Evolutionary conservation across 2,888 invertebrate genomes (phyloP).

Genomic region (Auanema freiburgensis): DNA sequence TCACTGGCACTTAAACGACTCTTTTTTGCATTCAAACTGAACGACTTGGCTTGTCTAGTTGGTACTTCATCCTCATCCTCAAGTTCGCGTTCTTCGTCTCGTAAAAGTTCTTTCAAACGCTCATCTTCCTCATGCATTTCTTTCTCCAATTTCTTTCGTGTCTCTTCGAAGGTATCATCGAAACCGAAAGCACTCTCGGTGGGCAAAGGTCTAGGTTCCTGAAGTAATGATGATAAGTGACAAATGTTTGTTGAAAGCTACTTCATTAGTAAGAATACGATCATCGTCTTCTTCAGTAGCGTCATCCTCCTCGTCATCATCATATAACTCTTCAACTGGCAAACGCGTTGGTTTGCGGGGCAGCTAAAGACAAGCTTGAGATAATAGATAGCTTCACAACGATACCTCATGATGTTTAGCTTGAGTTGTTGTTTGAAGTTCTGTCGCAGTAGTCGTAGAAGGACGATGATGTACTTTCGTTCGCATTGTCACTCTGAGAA

Average conservation of each 20-base stretch:
- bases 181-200: conserved; percentile 8
- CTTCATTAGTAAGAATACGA: not conserved
- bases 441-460: no score
- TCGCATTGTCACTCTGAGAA: no score
- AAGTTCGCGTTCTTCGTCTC: conserved; percentile 36
- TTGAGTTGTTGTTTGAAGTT: no score
- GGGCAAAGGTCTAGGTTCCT: not conserved
- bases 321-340: not conserved
- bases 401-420: no score
- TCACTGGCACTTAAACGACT: conserved; percentile 1
- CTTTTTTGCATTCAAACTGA: not conserved
- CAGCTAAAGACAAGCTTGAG: no score
- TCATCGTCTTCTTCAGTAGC: conserved; percentile 19
- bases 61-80: conserved; percentile 22
- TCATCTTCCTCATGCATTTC: conserved; percentile 43
- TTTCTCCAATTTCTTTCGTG: conserved; percentile 33
- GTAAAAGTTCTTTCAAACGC: conserved; percentile 31
- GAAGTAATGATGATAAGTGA: not conserved
- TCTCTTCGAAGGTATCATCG: conserved; percentile 36
- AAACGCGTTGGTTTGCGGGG: no score
- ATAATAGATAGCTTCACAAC: no score
- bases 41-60: not conserved
- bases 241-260: not conserved
- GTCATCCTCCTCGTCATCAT: conserved; percentile 5
- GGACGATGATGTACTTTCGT: no score